Evolutionary conservation across 2,888 invertebrate genomes (phyloP).

Genomic region (Aporophyla lueneburgensis): DNA sequence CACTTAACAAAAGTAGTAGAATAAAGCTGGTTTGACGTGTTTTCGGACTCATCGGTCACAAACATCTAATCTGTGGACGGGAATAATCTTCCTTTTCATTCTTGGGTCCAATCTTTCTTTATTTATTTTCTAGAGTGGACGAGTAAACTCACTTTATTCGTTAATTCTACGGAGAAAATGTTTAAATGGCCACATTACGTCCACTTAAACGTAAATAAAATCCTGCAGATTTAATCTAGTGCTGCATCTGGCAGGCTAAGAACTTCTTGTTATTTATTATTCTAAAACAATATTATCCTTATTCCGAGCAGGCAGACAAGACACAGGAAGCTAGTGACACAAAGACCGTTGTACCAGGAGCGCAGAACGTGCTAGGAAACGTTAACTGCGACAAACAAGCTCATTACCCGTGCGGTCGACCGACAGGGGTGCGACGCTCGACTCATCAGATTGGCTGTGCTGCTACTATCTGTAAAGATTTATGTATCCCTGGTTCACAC

Average conservation of each 20-base stretch:
- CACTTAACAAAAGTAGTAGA: constrained; percentile 55
- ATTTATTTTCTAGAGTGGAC: constrained; percentile 23
- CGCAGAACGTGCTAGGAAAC: constrained; percentile 76
- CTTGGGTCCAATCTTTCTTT: constrained; percentile 23
- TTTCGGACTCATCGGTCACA: constrained; percentile 27
- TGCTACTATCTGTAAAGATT: constrained; percentile 66
- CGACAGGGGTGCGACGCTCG: constrained; percentile 67
- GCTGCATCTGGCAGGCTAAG: constrained; percentile 25
- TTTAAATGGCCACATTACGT: constrained; percentile 21
- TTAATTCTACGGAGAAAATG: constrained; percentile 11
- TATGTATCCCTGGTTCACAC: constrained; percentile 63
- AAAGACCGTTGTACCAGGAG: constrained; percentile 71
- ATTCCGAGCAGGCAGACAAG: constrained; percentile 62
- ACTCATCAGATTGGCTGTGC: constrained; percentile 70
- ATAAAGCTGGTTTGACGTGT: constrained; percentile 38
- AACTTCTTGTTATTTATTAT: constrained; percentile 54
- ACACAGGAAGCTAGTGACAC: constrained; percentile 65
- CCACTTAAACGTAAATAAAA: constrained; percentile 35
- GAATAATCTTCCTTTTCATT: constrained; percentile 30
- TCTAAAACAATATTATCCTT: constrained; percentile 64
- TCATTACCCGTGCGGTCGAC: constrained; percentile 79
- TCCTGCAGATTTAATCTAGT: constrained; percentile 39
- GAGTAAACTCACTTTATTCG: constrained; percentile 4
- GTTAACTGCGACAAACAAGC: constrained; percentile 81
- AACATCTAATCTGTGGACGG: constrained; percentile 32